Base-by-base conservation (phyloP, 2,797 vertebrate species). In the Galagoides demidoff region DNA sequence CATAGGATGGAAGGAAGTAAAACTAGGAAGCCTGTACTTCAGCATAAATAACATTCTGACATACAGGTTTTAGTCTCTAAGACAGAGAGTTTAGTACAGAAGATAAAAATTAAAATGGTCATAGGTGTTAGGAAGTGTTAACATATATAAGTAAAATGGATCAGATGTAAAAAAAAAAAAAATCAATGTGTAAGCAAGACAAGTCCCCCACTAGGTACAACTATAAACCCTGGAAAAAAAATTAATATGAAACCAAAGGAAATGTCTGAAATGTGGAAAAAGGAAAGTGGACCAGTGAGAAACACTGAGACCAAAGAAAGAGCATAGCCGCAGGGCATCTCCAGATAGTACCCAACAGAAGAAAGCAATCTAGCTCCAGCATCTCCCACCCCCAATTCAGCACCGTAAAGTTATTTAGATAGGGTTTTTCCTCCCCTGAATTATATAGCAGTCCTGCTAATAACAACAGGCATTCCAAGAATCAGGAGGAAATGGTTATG, bases 221-320 rank as follows among this genome's bases (percentile, higher is more conserved):
- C 55, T 90, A 79, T 63, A 91, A 74, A 68, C 10, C 49, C 61
- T 95, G 23, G 23, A 78, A 92, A 77, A 77, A 0, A 2, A 77
- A 78, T 23, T 92, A 78, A 84, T 5, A 71, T 84, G 52, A 23
- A 92, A 92, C 55, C 57, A 82, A 66, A 92, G n/a, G 31, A 73
- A 4, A 73, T 79, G 85, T 59, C 14, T 64, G 11, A 92, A 85
- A 85, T 71, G 8, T 92, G 74, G 31, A 83, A 92, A 85, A 31
- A 71, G 7, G 45, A 73, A 79, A 37, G 29, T 57, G 11, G n/a
- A 83, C 27, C 57, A 22, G 14, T 73, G 61, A 43, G 19, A 31
- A 49, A 59, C 10, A 64, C 4, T 11, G 70, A 82, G 34, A 85
- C 11, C 57, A 19, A 64, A 85, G 90, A 73, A 73, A 78, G 3